Base-by-base conservation (phyloP, 1,140 invertebrate species). In the Drosophila lowei region DNA sequence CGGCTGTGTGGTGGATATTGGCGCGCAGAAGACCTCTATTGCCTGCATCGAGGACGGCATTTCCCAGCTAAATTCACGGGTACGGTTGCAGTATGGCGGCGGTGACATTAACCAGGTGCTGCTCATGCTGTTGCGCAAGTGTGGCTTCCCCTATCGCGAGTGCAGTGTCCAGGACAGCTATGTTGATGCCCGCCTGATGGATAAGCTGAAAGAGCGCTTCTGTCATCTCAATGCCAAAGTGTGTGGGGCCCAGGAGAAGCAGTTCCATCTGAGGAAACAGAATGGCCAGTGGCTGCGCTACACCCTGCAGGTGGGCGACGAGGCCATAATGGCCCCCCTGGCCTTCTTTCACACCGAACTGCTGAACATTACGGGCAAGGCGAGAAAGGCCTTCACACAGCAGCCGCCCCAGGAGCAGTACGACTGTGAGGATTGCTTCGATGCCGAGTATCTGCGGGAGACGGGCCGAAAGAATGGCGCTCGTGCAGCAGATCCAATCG, bases 31-130 rank as follows among this genome's bases (percentile, higher is more conserved):
- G 93, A 98, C 97, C 1, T 97, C 97, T 0, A 95, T 99, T 13
- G 98, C 97, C 9, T 99, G 98, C 93, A 97, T 99, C 3, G 98
- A 99, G 92, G 98, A 99, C 93, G 97, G 97, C 11, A 97, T 99
- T 57, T 98, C 97, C 49, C 96, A 98, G 83, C 94, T 95, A 86
- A 95, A 96, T 53, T 98, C 97, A 0, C 93, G 97, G 86, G 93
- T 97, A 49, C 91, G 95, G 54, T 93, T 98, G 92, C 96, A 97
- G 72, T 98, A 97, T 91, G 98, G 98, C 9, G 97, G 97, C 7
- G 95, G 95, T 34, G 97, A 98, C 92, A 95, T 98, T 0, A 96
- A 96, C 2, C 95, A 97, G 89, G 94, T 96, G 9, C 95, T 98
- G 68, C 95, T 95, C 59, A 97, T 96, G 95, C 92, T 99, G 50